phyloP scores from a whole-genome alignment of 2,888 invertebrate species.

The Agrochola litura region DNA sequence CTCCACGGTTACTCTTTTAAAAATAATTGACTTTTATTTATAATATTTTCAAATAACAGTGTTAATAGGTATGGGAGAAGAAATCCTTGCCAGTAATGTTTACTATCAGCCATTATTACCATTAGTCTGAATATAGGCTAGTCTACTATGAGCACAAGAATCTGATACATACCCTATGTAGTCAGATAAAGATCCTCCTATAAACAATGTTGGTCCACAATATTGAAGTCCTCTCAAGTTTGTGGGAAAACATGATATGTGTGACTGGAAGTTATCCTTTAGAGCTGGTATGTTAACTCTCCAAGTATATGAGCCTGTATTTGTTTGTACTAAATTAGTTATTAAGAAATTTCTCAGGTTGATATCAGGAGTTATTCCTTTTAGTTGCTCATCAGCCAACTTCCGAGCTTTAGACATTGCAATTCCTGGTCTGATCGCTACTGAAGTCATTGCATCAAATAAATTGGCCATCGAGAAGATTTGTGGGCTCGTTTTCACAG shows the following conservation, averaged over 20 bases:
- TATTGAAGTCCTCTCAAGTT: conserved; percentile 88
- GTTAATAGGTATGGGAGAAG: not conserved
- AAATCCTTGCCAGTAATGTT: not conserved
- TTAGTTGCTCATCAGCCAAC: conserved; percentile 91
- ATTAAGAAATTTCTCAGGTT: conserved; percentile 94
- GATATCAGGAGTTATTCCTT: conserved; percentile 89
- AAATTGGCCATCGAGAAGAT: conserved; percentile 91
- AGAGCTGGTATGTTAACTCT: conserved; percentile 94
- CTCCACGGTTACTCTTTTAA: no score
- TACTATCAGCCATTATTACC: not conserved
- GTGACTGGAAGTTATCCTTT: conserved; percentile 91
- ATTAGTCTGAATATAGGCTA: conserved; percentile 3
- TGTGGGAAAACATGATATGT: conserved; percentile 92
- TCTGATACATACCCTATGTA: conserved; percentile 92
- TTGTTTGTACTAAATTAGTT: conserved; percentile 94
- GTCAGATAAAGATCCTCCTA: conserved; percentile 95
- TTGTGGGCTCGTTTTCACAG: conserved; percentile 91
- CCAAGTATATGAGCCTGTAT: conserved; percentile 93
- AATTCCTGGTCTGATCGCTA: conserved; percentile 91
- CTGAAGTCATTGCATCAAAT: conserved; percentile 92
- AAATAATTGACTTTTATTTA: no score
- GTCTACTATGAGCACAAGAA: conserved; percentile 3
- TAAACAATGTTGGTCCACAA: conserved; percentile 94
- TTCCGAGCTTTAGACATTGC: conserved; percentile 93
- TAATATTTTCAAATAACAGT: no score